A percentile compares a stretch with the other conserved stretches of the same genome.
phyloP scores from a whole-genome alignment of 2,888 invertebrate species.

The Trypoxylon attenuatum region DNA sequence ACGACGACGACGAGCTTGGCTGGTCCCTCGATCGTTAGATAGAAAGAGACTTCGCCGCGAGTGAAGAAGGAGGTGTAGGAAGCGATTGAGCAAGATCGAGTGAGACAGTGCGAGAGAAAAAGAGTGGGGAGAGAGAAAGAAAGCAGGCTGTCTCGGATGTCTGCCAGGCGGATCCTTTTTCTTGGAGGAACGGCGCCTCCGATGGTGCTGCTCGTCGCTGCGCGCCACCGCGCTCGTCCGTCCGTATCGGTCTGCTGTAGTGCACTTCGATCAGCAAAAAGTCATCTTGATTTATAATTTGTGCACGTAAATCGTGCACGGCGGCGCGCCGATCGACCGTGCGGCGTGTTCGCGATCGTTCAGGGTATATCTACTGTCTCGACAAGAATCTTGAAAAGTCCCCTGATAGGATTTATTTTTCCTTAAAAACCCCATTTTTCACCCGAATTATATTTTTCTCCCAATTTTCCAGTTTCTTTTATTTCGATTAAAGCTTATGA shows the following conservation, averaged over 20 bases:
- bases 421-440: too few relatives aligned
- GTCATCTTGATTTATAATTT: background rate
- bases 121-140: constrained; percentile 8
- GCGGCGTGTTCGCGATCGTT: too few relatives aligned
- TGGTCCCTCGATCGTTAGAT: constrained; percentile 1
- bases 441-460: too few relatives aligned
- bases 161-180: constrained; percentile 57
- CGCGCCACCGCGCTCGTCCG: too few relatives aligned
- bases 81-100: background rate
- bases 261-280: background rate
- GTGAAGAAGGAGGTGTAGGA: background rate
- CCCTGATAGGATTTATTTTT: too few relatives aligned
- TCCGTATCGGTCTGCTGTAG: background rate
- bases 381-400: too few relatives aligned
- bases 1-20: too few relatives aligned
- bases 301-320: background rate
- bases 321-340: background rate
- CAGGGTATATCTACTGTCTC: too few relatives aligned
- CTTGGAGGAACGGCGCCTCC: constrained; percentile 44
- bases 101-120: constrained; percentile 16
- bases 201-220: constrained; percentile 1
- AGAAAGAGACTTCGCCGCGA: background rate
- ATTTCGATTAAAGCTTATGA: too few relatives aligned
- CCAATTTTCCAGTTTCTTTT: too few relatives aligned
- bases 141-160: constrained; percentile 46